Base-by-base conservation (phyloP, 2,797 vertebrate species). In the Thripadectes ignobilis region DNA sequence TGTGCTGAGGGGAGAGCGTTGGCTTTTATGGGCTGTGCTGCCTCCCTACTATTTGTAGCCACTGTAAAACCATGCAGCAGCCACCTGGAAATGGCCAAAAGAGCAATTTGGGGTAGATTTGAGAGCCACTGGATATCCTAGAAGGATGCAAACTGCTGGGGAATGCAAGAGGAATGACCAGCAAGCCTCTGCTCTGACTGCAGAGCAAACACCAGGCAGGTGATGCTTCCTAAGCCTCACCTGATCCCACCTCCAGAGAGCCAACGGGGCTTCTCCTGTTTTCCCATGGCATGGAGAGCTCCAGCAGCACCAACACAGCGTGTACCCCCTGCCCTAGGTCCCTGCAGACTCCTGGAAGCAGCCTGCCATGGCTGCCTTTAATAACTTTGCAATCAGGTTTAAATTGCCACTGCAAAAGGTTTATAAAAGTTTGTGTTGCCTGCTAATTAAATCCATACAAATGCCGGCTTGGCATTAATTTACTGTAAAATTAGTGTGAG, bases 381-480 rank as follows among this genome's bases (percentile, higher is more conserved):
- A 95, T 96, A 95, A 95, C 89, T 96, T 92, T 43, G 91, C 91
- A 91, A 97, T 93, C 92, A 95, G 76, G 89, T 95, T 93, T 95
- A 85, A 97, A 96, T 94, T 93, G 90, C 94, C 81, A 80, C 89
- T 88, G 93, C 84, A 71, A 96, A 96, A 97, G 93, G 93, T 97
- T 96, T 96, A 95, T 95, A 96, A 95, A 97, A 97, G 95, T 96
- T 96, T 94, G 95, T 93, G 91, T 95, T 96, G 88, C 93, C 83
- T 96, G 97, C 92, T 97, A 98, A 98, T 97, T 95, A 98, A 96
- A 97, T 89, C 94, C 85, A 96, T 93, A 94, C 91, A 94, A 87
- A 95, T 32, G 92, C 92, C 78, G 20, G 72, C 78, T 91, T 76
- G 83, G 67, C 88, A 93, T 96, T 96, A 97, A 97, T 96, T 97